A percentile compares a stretch with the other conserved stretches of the same genome.
phyloP scores from a whole-genome alignment of 2,888 invertebrate genomes.

The Lapara coniferarum region DNA sequence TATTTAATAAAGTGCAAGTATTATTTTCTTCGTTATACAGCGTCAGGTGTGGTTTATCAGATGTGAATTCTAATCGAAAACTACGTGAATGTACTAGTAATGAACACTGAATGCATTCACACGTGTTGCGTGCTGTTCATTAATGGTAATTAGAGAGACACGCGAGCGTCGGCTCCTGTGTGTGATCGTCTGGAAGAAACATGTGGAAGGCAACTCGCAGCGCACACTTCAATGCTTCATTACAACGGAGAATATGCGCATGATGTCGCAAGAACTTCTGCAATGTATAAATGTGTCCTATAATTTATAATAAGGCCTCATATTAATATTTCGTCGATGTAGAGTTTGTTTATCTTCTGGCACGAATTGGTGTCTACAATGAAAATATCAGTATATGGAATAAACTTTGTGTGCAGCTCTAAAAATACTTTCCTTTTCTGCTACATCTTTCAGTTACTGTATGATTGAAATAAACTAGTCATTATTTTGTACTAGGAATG shows the following conservation, averaged over 20 bases:
- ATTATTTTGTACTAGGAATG: background rate
- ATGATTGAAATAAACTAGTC: background rate
- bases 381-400: too few species aligned
- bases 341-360: too few species aligned
- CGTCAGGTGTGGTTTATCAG: background rate
- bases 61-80: background rate
- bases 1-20: constrained; percentile 4
- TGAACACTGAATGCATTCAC: background rate
- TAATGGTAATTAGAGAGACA: constrained; percentile 12
- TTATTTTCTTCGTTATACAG: background rate
- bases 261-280: background rate
- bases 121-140: background rate
- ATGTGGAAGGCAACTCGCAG: constrained; percentile 2
- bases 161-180: constrained; percentile 1
- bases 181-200: background rate
- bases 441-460: background rate
- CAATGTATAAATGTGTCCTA: too few species aligned
- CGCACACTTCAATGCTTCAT: background rate
- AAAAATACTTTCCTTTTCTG: background rate
- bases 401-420: background rate
- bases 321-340: background rate
- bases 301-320: too few species aligned
- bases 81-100: background rate
- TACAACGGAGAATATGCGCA: background rate
- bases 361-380: too few species aligned